Base-by-base conservation (phyloP, 1,140 invertebrate species). In the Potamilus streckersoni region DNA sequence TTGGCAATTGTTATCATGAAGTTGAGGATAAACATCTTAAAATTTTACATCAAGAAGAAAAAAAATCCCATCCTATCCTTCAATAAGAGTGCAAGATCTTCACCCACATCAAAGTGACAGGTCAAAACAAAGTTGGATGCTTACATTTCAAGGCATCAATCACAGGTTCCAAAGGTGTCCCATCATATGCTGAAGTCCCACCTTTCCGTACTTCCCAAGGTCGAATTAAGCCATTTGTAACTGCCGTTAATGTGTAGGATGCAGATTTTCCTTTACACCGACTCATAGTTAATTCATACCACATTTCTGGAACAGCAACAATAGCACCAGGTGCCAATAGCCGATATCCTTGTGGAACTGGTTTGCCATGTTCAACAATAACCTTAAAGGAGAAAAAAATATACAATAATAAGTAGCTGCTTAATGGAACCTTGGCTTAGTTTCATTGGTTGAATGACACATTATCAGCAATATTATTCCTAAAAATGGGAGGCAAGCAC, bases 101-200 rank as follows among this genome's bases (percentile, higher is more conserved):
- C 38, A 49, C 38, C 38, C 38, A 49, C 38, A 49, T 49, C 38
- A 49, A 49, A 49, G 38, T 49, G 38, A 8, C 38, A 49, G 5
- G 38, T 11, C 38, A 49, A 49, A 49, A 49, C 38, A 49, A 20
- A 20, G 49, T 31, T 67, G 11, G 8, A 67, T 27, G 62, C 72
- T 74, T 63, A 74, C 72, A 17, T 49, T 74, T 74, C 72, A 74
- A 27, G 12, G 72, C 72, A 49, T 66, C 68, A 38, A 74, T 66
- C 19, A 74, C 72, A 31, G 63, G 72, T 56, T 74, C 72, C 64
- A 74, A 27, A 57, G 66, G 68, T 17, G 72, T 74, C 13, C 72
- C 72, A 12, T 27, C 20, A 59, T 74, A 74, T 31, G 72, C 72
- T 8, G 64, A 67, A 55, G 72, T 74, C n/a, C 72, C 72, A 14